Base-by-base conservation (phyloP, 2,888 invertebrate species). In the Aporophyla lueneburgensis region DNA sequence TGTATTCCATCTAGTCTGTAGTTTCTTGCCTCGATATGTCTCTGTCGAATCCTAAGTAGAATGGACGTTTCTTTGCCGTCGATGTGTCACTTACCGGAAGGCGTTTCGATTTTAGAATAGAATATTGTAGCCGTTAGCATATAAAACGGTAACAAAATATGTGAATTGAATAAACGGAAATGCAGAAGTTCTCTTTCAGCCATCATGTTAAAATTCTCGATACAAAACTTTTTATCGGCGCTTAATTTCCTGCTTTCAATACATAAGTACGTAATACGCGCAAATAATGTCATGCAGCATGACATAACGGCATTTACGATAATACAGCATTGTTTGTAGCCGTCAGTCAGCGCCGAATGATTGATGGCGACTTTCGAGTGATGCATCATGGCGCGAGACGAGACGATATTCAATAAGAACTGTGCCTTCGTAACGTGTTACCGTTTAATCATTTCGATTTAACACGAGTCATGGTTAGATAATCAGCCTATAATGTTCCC, bases 351-450 rank as follows among this genome's bases (percentile, higher is more conserved):
- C 61, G 61, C 66, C 68, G 72, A 71, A 81, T 90, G 91, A 92
- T 92, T 88, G 91, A 91, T 91, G 76, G 79, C 63, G 71, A 85
- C 84, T 88, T 86, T 85, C 86, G 83, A 86, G 79, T 77, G 88
- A 88, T 86, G 86, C 84, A 87, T 87, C 85, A 85, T 81, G 71
- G 70, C 78, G 61, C 80, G 58, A 66, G 63, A 68, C 68, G 63
- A 75, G 27, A 66, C 75, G 78, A 79, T 84, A 80, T 87, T 89
- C 72, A 85, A 88, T 85, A 83, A 83, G 65, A 88, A 74, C 80
- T 76, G 70, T 62, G 70, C 56, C 72, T 51, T 71, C 59, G 49
- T 76, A 74, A 71, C 71, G 62, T 73, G 61, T 68, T 81, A 73
- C 72, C 68, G 69, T 75, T 86, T 71, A 69, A 76, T 75, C 46